Percentiles rank a stretch among this genome's conserved stretches.
phyloP scores from a whole-genome alignment of 2,797 vertebrate genomes.

The Babyrousa celebensis region DNA sequence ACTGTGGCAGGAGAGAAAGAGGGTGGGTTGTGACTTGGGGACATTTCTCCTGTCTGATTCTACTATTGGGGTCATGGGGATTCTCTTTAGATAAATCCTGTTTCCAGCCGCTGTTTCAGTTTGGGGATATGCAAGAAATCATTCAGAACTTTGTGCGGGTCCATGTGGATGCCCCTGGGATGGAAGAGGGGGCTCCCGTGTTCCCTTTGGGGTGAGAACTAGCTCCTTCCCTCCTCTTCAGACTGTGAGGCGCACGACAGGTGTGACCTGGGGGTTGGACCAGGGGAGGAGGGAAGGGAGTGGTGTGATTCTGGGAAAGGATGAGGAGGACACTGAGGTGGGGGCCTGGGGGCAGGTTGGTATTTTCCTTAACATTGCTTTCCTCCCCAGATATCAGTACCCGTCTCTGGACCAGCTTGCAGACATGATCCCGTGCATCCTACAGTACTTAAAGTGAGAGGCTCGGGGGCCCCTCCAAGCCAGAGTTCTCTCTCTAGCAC shows the following conservation, averaged over 20 bases:
- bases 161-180: constrained; percentile 95
- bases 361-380: not conserved
- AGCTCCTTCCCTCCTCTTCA: constrained; percentile 49
- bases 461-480: not conserved
- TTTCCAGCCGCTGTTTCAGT: constrained; percentile 95
- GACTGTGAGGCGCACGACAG: not conserved
- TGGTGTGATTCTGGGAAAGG: not conserved
- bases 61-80: constrained; percentile 61
- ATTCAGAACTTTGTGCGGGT: constrained; percentile 97
- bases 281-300: constrained; percentile 39
- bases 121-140: constrained; percentile 97
- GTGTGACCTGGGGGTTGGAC: not conserved
- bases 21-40: not conserved
- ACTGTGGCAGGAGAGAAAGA: not conserved
- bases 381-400: constrained; percentile 94
- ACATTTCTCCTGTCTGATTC: constrained; percentile 62
- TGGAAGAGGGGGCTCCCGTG: constrained; percentile 94
- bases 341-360: not conserved
- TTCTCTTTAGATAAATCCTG: constrained; percentile 95
- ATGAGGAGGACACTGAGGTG: not conserved
- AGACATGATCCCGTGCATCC: constrained; percentile 95
- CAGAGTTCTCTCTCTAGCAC: not conserved
- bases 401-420: constrained; percentile 95
- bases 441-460: constrained; percentile 97
- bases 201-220: constrained; percentile 93